Conservation (phyloP, 2,888 invertebrate species). For the Microctonus aethiopoides region DNA sequence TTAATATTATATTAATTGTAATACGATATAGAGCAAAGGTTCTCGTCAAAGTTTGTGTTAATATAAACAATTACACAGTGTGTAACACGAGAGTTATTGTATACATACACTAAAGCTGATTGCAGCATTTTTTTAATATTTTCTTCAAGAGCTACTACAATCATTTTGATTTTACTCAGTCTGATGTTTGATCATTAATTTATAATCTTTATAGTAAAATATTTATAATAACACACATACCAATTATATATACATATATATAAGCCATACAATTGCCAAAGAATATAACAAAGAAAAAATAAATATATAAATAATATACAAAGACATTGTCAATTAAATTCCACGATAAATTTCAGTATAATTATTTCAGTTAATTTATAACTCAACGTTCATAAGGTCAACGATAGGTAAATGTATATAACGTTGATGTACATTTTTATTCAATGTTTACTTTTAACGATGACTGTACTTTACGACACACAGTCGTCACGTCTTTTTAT, state of each 20-base stretch:
- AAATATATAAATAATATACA: background rate
- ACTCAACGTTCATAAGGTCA: background rate
- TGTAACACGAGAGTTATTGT: conserved; percentile 5
- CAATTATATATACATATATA: too few species aligned
- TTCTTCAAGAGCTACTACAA: conserved; percentile 12
- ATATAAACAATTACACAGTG: conserved; percentile 1
- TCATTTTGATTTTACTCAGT: conserved; percentile 6
- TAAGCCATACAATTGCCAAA: too few species aligned
- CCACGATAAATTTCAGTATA: background rate
- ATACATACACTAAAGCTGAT: conserved; percentile 11
- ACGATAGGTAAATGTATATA: background rate
- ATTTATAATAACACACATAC: background rate
- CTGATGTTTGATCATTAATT: conserved; percentile 10
- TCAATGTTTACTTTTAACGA: conserved; percentile 22
- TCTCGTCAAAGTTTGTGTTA: background rate
- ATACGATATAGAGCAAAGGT: background rate
- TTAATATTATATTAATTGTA: background rate
- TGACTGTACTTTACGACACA: conserved; percentile 34
- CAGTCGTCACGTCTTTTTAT: conserved; percentile 39
- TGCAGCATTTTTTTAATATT: conserved; percentile 20
- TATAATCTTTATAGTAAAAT: background rate
- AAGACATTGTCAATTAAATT: background rate
- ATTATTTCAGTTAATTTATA: background rate
- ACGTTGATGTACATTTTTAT: background rate
- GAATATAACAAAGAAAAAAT: background rate